These are phyloP conservation scores for Galagoides demidoff DNA, from an alignment of 2,797 vertebrate species.

Conservation along the genomic window DNA sequence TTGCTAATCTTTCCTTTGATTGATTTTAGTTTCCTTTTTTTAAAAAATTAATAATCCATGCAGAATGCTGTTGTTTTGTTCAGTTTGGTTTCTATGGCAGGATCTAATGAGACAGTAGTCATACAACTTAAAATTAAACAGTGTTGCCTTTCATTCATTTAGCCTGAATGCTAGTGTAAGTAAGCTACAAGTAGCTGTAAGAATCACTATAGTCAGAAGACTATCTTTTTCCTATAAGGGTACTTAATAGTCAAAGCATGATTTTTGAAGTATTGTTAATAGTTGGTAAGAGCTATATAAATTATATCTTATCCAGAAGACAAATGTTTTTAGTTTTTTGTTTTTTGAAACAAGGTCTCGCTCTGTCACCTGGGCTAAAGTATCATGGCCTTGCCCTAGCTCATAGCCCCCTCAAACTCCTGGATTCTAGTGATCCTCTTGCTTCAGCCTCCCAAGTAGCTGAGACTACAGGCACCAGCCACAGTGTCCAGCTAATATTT, in stretches of 20 bases:
- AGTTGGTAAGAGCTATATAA: not conserved
- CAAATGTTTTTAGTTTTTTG: conserved; percentile 6
- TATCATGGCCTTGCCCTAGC: no score
- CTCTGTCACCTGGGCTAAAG: no score
- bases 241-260: not conserved
- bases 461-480: no score
- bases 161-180: not conserved
- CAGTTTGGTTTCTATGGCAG: not conserved
- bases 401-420: no score
- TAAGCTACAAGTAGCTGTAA: not conserved
- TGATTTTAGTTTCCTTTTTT: conserved; percentile 58
- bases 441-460: no score
- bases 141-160: not conserved
- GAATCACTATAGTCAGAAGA: not conserved
- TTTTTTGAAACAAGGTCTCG: no score
- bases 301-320: not conserved
- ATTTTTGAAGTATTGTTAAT: not conserved
- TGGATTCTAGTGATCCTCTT: no score
- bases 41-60: conserved; percentile 54
- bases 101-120: not conserved
- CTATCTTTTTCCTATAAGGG: not conserved
- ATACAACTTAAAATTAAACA: not conserved
- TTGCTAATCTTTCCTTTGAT: conserved; percentile 74
- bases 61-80: not conserved
- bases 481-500: no score